These are phyloP conservation scores for Salvelinus alpinus DNA, from an alignment of 2,113 vertebrate genomes.

Conservation along the genomic window DNA sequence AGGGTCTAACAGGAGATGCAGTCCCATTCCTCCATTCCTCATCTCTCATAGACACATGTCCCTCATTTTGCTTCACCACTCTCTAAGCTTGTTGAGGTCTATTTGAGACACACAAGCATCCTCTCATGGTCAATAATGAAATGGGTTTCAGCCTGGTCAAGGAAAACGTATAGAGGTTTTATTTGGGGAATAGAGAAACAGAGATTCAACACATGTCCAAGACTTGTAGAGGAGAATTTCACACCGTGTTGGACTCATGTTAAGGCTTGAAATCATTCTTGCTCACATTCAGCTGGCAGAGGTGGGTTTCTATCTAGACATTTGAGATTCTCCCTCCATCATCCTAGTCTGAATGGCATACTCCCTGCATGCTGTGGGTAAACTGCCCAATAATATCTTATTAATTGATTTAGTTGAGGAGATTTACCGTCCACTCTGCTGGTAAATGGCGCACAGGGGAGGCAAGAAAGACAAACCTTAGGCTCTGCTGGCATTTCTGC, in stretches of 20 bases:
- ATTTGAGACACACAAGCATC: background rate
- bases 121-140: background rate
- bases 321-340: too few species aligned
- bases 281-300: too few species aligned
- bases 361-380: conserved; percentile 14
- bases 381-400: conserved; percentile 52
- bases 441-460: conserved; percentile 60
- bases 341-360: too few species aligned
- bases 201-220: too few species aligned
- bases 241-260: too few species aligned
- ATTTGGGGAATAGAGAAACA: background rate
- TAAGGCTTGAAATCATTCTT: too few species aligned
- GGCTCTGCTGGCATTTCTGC: conserved; percentile 62
- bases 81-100: background rate
- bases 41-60: background rate
- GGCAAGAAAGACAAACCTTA: conserved; percentile 56
- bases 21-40: background rate
- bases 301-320: too few species aligned
- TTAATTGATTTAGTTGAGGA: conserved; percentile 63
- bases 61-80: background rate
- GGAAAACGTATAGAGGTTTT: background rate
- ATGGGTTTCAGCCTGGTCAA: background rate
- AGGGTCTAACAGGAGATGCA: background rate
- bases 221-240: too few species aligned
- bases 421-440: conserved; percentile 62